Conservation (phyloP, 2,888 invertebrate species). For the Archips crataeganus region DNA sequence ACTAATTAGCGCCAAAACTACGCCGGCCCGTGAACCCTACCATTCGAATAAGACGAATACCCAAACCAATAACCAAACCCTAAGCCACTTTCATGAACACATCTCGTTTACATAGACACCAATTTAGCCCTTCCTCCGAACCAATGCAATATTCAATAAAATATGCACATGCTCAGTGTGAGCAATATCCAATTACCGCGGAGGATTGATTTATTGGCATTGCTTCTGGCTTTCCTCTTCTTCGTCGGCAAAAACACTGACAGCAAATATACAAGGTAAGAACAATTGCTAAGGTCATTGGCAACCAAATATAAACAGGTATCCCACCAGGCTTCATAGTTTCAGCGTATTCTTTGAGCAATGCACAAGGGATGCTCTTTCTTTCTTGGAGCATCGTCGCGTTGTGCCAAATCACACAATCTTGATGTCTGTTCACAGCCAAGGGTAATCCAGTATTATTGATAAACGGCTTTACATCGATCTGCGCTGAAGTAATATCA, state of each 20-base stretch:
- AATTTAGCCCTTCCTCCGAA: background rate
- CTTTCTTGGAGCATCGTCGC: slow-evolving; percentile 61
- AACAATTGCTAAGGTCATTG: slow-evolving; percentile 62
- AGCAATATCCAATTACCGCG: slow-evolving; percentile 60
- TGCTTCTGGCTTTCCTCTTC: slow-evolving; percentile 55
- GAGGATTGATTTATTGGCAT: slow-evolving; percentile 61
- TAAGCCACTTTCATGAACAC: slow-evolving; percentile 37
- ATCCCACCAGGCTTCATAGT: slow-evolving; percentile 70
- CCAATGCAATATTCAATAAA: slow-evolving; percentile 16
- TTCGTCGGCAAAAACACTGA: slow-evolving; percentile 63
- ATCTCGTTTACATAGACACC: slow-evolving; percentile 35
- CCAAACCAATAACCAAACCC: background rate
- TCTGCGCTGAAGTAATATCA: slow-evolving; percentile 67
- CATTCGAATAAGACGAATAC: slow-evolving; percentile 7
- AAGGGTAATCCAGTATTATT: slow-evolving; percentile 58
- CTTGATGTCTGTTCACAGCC: slow-evolving; percentile 64
- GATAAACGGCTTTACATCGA: slow-evolving; percentile 65
- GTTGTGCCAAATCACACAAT: slow-evolving; percentile 77
- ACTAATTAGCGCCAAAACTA: slow-evolving; percentile 23
- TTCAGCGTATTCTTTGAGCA: slow-evolving; percentile 71
- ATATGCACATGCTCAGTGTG: slow-evolving; percentile 52
- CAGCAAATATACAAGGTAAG: slow-evolving; percentile 64
- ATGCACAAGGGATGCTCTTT: slow-evolving; percentile 66
- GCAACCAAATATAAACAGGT: slow-evolving; percentile 76
- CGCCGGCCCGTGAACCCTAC: background rate